A percentile compares a stretch with the other conserved stretches of the same genome.
Conservation (phyloP, 1,140 invertebrate genomes). For the Homarus americanus region DNA sequence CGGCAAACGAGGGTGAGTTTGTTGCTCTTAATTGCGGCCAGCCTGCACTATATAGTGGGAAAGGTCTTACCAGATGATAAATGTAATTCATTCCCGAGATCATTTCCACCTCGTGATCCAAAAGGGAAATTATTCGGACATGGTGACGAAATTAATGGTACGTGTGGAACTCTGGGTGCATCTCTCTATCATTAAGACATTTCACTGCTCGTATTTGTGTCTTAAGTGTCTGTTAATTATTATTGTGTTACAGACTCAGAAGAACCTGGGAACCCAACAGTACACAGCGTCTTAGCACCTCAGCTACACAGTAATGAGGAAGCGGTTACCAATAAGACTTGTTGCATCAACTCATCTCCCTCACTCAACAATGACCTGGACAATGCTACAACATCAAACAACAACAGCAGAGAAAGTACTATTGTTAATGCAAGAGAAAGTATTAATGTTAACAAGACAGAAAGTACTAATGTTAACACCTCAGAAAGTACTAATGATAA, state of each 20-base stretch:
- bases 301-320: not conserved
- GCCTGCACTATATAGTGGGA: no score
- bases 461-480: not conserved
- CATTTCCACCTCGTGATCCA: no score
- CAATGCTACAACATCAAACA: not conserved
- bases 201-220: no score
- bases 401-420: no score
- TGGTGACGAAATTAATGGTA: no score
- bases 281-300: not conserved
- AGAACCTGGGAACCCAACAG: not conserved
- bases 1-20: no score
- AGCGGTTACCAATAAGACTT: not conserved
- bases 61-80: no score
- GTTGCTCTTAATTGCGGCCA: no score
- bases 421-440: not conserved
- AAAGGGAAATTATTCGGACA: no score
- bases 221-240: not conserved
- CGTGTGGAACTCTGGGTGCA: no score
- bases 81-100: no score
- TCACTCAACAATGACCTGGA: not conserved
- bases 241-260: not conserved
- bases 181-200: no score
- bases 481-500: not conserved
- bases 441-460: not conserved
- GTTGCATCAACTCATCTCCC: not conserved